Evolutionary conservation across 2,888 invertebrate species (phyloP).

Genomic region (Xestobium rufovillosum): DNA sequence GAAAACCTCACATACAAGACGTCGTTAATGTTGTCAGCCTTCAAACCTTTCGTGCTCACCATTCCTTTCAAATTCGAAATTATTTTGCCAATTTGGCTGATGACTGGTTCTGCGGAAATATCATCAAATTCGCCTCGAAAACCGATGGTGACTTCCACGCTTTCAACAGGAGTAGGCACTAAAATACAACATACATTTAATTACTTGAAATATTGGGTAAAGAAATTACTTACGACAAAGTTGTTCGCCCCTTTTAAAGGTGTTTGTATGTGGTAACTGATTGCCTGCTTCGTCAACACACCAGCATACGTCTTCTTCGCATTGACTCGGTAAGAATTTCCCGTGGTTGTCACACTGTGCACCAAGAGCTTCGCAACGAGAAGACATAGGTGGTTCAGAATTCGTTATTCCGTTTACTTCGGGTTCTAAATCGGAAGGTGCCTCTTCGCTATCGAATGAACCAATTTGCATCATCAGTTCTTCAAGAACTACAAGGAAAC

Average conservation of each 20-base stretch:
- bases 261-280: constrained; percentile 54
- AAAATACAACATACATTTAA: constrained; percentile 31
- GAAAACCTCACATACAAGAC: constrained; percentile 53
- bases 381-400: constrained; percentile 32
- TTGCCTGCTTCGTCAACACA: constrained; percentile 81
- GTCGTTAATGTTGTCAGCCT: constrained; percentile 47
- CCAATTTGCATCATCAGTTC: constrained; percentile 62
- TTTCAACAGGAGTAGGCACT: constrained; percentile 66
- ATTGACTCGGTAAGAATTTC: constrained; percentile 68
- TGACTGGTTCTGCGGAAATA: constrained; percentile 44
- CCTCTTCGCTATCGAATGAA: constrained; percentile 46
- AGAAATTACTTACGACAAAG: constrained; percentile 50
- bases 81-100: constrained; percentile 43
- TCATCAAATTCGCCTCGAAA: constrained; percentile 56
- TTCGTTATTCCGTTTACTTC: constrained; percentile 22
- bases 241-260: constrained; percentile 52
- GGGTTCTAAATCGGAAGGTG: constrained; percentile 39
- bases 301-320: constrained; percentile 68
- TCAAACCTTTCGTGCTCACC: constrained; percentile 45
- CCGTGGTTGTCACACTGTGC: constrained; percentile 61
- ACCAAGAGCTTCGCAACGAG: constrained; percentile 44
- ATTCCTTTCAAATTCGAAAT: constrained; percentile 44
- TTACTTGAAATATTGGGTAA: constrained; percentile 3
- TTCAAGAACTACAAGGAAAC: constrained; percentile 51
- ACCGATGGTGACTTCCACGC: constrained; percentile 67